These are phyloP conservation scores for Sebastes itinus DNA, from an alignment of 2,797 vertebrate genomes.

Conservation along the genomic window DNA sequence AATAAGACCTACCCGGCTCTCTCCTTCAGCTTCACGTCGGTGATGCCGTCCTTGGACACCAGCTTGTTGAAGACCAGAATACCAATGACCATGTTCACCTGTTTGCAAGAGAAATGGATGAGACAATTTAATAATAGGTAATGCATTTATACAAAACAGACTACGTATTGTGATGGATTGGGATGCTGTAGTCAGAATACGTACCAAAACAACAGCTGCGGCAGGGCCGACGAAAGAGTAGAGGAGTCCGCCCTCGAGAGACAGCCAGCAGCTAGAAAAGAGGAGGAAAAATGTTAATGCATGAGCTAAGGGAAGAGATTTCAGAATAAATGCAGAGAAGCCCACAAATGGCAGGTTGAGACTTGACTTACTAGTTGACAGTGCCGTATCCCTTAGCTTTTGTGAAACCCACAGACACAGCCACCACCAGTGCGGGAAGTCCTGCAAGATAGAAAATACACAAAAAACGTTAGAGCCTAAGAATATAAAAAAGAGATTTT, in stretches of 20 bases:
- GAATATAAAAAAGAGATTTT: background rate
- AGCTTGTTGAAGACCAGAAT: constrained; percentile 99
- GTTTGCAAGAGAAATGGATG: constrained; percentile 68
- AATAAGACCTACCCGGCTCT: constrained; percentile 94
- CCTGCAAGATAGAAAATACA: constrained; percentile 74
- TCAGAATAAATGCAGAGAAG: background rate
- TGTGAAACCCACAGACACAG: constrained; percentile 96
- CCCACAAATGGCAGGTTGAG: background rate
- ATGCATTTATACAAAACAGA: constrained; percentile 26
- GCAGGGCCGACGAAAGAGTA: constrained; percentile 98
- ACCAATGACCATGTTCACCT: constrained; percentile 99
- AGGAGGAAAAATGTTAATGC: constrained; percentile 31
- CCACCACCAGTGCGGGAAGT: constrained; percentile 95
- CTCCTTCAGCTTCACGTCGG: constrained; percentile 99
- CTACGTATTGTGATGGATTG: background rate
- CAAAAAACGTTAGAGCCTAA: constrained; percentile 8
- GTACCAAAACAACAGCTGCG: constrained; percentile 96
- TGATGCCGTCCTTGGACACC: constrained; percentile 99
- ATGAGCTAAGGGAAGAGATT: background rate
- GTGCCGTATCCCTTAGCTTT: constrained; percentile 98
- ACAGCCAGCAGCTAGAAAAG: constrained; percentile 93
- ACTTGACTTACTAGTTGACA: constrained; percentile 92
- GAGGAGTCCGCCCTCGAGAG: constrained; percentile 95
- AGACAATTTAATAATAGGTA: constrained; percentile 29
- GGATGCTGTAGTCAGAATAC: constrained; percentile 37